Base-by-base conservation (phyloP, 2,113 vertebrate species). In the Tragelaphus scriptus region DNA sequence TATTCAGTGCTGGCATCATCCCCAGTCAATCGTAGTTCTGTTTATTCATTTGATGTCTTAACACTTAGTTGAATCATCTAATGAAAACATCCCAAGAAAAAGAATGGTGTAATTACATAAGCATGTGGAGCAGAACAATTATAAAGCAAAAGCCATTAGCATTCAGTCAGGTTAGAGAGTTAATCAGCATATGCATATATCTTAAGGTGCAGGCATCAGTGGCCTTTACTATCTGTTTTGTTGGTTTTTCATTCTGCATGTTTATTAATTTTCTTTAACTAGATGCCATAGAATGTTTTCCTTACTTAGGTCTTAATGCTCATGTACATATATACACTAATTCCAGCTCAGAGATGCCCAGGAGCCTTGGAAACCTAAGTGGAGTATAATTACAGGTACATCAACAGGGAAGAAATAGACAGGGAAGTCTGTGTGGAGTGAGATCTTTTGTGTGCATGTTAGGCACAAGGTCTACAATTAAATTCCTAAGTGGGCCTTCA, bases 41-140 rank as follows among this genome's bases (percentile, higher is more conserved):
- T 88, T 98, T 97, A 95, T 90, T 96, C 96, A 97, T 68, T 93
- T 93, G 93, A 91, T 88, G 47, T 59, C 88, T 97, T 97, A 94
- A 90, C 94, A 94, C 85, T 92, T 85, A 93, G 94, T 89, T 97
- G 71, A 97, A 95, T 95, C 96, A 95, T 88, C 93, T 96, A 91
- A 95, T 86, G 75, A 95, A 97, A 97, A 92, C 79, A 97, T 28
- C 53, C 61, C 7, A 85, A 80, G 86, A 77, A 61, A 95, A 93
- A 97, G 61, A 97, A 92, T 95, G 51, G 79, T 95, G 49, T 97
- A 98, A 98, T 97, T 97, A 96, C 82, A 95, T 94, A 97, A 97
- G 97, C 95, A 97, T 91, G 95, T 87, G 16, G 68, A 97, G 36
- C 79, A 97, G 71, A 97, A 96, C 84, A 95, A 93, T 97, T 95